phyloP scores from a whole-genome alignment of 2,797 vertebrate genomes.

The Lepus oiostolus region DNA sequence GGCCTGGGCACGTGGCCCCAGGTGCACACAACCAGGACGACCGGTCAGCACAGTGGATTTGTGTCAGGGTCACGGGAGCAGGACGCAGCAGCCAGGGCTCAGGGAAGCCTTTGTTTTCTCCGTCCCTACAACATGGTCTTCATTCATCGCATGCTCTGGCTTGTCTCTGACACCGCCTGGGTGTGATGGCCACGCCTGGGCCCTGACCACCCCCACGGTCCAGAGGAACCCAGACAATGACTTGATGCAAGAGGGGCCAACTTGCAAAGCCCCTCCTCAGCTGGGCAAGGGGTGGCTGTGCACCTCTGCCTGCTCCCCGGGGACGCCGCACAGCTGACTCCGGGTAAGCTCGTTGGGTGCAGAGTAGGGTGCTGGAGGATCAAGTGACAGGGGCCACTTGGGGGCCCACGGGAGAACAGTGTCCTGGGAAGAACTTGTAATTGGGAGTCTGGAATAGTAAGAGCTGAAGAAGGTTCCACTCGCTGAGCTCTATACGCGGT shows the following conservation, averaged over 20 bases:
- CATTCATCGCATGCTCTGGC: conserved; percentile 54
- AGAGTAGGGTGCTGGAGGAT: background rate
- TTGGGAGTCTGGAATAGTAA: background rate
- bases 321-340: background rate
- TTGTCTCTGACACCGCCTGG: background rate
- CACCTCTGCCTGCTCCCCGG: rapidly evolving
- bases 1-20: conserved; percentile 43
- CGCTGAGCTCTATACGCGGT: background rate
- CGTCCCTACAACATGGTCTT: conserved; percentile 52
- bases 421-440: background rate
- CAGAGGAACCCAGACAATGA: background rate
- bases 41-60: conserved; percentile 66
- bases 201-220: background rate
- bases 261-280: background rate
- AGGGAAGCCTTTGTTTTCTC: conserved; percentile 60
- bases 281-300: rapidly evolving
- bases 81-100: conserved; percentile 69
- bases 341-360: rapidly evolving
- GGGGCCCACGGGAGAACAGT: rapidly evolving
- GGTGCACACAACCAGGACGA: conserved; percentile 56
- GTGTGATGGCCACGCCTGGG: background rate
- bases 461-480: background rate
- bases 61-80: conserved; percentile 72
- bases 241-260: background rate
- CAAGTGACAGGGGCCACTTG: background rate